phyloP scores from a whole-genome alignment of 2,888 invertebrate species.

The Drosophila pegasa region DNA sequence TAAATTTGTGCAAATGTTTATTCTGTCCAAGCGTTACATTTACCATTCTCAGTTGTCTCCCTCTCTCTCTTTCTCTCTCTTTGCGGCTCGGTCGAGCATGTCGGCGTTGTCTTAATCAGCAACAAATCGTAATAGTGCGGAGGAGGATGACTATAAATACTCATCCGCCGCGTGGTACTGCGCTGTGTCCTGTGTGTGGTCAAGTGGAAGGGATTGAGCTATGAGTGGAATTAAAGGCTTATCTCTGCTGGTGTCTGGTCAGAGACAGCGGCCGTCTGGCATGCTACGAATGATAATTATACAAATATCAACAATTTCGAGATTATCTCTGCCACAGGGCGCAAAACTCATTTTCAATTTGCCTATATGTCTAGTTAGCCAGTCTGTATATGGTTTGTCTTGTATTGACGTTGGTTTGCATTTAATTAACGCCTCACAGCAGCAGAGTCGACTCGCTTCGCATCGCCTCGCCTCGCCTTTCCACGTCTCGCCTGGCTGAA shows the following conservation, averaged over 20 bases:
- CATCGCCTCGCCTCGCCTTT: not conserved
- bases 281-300: slow-evolving; percentile 23
- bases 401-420: slow-evolving; percentile 52
- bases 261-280: slow-evolving; percentile 2
- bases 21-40: slow-evolving; percentile 14
- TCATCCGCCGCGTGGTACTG: slow-evolving; percentile 50
- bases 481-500: slow-evolving; percentile 13
- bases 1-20: slow-evolving; percentile 66
- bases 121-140: slow-evolving; percentile 36
- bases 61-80: not conserved
- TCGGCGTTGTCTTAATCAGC: slow-evolving; percentile 58
- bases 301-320: slow-evolving; percentile 32
- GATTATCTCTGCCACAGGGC: slow-evolving; percentile 19
- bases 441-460: not conserved
- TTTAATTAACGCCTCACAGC: slow-evolving; percentile 67
- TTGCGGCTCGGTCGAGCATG: slow-evolving; percentile 14
- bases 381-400: slow-evolving; percentile 2
- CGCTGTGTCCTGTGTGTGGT: not conserved
- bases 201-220: slow-evolving; percentile 44
- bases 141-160: slow-evolving; percentile 46
- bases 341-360: slow-evolving; percentile 46
- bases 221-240: slow-evolving; percentile 50
- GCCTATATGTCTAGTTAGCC: slow-evolving; percentile 5
- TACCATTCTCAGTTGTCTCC: slow-evolving; percentile 7
- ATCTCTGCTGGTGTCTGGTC: not conserved